A percentile compares a stretch with the other conserved stretches of the same genome.
Conservation (phyloP, 2,797 vertebrate genomes). For the Sebastes alutus region DNA sequence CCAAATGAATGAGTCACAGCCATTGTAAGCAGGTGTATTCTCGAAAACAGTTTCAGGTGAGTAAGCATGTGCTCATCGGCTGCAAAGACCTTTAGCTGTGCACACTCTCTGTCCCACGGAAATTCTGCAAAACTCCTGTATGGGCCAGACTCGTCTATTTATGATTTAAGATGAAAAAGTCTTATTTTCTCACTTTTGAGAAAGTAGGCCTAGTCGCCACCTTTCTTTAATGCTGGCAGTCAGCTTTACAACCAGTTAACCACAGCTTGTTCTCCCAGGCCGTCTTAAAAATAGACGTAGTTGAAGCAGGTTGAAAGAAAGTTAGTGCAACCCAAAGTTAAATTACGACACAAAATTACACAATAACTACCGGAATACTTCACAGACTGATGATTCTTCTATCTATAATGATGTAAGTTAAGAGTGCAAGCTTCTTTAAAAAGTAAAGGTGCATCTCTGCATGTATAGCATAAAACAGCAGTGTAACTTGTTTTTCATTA, state of each 20-base stretch:
- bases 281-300: neutral
- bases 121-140: neutral
- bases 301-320: neutral
- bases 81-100: neutral
- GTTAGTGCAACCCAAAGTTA: neutral
- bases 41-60: neutral
- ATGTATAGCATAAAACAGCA: neutral
- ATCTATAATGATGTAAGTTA: neutral
- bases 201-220: neutral
- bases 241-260: neutral
- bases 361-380: neutral
- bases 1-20: neutral
- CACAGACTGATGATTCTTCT: neutral
- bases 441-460: constrained; percentile 1
- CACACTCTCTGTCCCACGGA: neutral
- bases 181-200: neutral
- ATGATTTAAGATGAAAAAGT: neutral
- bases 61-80: neutral
- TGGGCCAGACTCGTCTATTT: neutral
- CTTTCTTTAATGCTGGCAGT: neutral
- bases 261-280: neutral
- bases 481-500: constrained; percentile 35
- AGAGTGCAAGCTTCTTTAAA: neutral
- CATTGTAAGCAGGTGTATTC: neutral
- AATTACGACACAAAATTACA: neutral